These are phyloP conservation scores for Bemisia tabaci DNA, from an alignment of 1,140 invertebrate genomes.

Conservation along the genomic window DNA sequence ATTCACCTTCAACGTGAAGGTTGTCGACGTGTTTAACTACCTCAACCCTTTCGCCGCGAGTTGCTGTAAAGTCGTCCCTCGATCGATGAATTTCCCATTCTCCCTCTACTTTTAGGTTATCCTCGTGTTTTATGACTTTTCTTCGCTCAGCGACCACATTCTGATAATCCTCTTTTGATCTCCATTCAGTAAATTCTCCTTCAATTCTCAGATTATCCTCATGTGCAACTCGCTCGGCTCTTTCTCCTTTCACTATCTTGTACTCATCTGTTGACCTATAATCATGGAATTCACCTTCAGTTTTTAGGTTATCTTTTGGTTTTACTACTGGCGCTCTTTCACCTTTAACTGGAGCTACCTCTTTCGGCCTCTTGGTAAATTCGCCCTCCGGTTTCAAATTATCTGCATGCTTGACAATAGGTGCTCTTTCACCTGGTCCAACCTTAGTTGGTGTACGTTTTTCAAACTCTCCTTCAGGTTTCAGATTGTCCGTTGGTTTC, in stretches of 20 bases:
- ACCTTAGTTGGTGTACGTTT: constrained; percentile 25
- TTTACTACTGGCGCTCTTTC: constrained; percentile 29
- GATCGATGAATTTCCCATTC: constrained; percentile 24
- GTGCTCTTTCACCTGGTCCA: constrained; percentile 35
- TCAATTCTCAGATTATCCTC: constrained; percentile 42
- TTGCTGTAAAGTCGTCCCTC: constrained; percentile 36
- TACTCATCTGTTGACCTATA: constrained; percentile 26
- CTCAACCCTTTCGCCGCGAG: constrained; percentile 45
- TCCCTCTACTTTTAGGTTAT: constrained; percentile 44
- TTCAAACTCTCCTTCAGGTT: constrained; percentile 35
- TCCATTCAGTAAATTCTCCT: constrained; percentile 40
- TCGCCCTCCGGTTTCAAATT: constrained; percentile 46
- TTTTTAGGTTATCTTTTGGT: constrained; percentile 42
- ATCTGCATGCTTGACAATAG: constrained; percentile 39
- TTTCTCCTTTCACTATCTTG: constrained; percentile 23
- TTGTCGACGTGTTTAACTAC: constrained; percentile 47
- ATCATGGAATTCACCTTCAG: constrained; percentile 43
- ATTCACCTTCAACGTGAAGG: constrained; percentile 52
- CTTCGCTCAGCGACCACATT: constrained; percentile 37
- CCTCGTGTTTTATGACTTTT: constrained; percentile 31
- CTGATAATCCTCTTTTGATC: constrained; percentile 32
- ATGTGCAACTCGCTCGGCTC: constrained; percentile 28
- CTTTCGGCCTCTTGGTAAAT: constrained; percentile 32
- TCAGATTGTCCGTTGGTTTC: constrained; percentile 42
- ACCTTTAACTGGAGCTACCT: constrained; percentile 21